These are phyloP conservation scores for Heliconius hortense DNA, from an alignment of 2,888 invertebrate genomes.

Conservation along the genomic window DNA sequence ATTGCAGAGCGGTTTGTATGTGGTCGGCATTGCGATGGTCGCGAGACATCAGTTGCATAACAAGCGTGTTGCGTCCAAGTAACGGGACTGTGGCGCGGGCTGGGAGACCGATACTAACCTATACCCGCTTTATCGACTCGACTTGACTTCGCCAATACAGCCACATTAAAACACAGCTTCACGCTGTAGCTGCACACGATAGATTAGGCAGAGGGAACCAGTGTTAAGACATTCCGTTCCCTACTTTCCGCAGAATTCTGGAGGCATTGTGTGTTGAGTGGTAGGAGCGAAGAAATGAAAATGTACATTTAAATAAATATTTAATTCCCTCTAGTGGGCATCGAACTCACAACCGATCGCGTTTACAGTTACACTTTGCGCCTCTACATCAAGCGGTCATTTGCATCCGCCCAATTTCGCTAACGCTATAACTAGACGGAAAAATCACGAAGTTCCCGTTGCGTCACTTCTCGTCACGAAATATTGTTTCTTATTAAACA, in stretches of 20 bases:
- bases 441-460: slow-evolving; percentile 61
- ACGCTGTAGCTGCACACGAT: no score
- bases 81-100: slow-evolving; percentile 66
- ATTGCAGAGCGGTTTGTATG: slow-evolving; percentile 33
- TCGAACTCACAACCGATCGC: no score
- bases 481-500: slow-evolving; percentile 43
- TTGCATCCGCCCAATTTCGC: slow-evolving; percentile 57
- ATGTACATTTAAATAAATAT: no score
- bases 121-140: slow-evolving; percentile 50
- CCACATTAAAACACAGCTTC: slow-evolving; percentile 1
- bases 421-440: slow-evolving; percentile 47
- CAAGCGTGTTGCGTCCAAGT: slow-evolving; percentile 70
- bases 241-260: no score
- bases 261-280: no score
- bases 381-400: slow-evolving; percentile 48
- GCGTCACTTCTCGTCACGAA: slow-evolving; percentile 66
- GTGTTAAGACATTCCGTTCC: no score
- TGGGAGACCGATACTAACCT: slow-evolving; percentile 47
- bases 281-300: no score
- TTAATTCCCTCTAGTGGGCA: no score
- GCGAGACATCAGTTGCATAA: slow-evolving; percentile 74
- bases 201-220: no score
- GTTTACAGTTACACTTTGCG: no score
- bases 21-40: slow-evolving; percentile 38
- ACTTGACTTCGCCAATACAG: slow-evolving; percentile 50